Evolutionary conservation across 2,797 vertebrate genomes (phyloP).

Genomic region (Pempheris klunzingeri): DNA sequence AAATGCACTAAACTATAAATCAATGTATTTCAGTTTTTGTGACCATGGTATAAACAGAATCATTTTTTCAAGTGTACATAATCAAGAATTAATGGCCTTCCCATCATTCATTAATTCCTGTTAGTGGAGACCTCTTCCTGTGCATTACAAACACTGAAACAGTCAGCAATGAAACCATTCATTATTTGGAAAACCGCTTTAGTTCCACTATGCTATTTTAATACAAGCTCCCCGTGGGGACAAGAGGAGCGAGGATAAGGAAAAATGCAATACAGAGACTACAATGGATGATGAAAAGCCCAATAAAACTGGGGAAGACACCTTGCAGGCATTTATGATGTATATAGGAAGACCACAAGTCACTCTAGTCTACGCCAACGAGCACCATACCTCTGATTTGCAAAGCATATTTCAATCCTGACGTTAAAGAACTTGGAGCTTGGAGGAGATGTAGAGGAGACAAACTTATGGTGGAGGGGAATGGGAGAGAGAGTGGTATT

Average conservation of each 20-base stretch:
- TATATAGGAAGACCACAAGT: constrained; percentile 38
- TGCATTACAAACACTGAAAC: constrained; percentile 15
- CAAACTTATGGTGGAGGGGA: too few species aligned
- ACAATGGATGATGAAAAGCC: constrained; percentile 38
- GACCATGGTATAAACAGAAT: too few species aligned
- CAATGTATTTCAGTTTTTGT: too few species aligned
- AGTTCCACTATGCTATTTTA: constrained; percentile 23
- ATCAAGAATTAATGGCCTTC: too few species aligned
- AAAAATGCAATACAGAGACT: constrained; percentile 4
- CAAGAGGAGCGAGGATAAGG: neutral
- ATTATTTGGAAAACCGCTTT: constrained; percentile 9
- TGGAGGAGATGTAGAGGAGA: neutral
- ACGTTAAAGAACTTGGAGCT: too few species aligned
- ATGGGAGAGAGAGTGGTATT: neutral
- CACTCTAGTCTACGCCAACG: neutral
- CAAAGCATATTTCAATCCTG: constrained; percentile 6
- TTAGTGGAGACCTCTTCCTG: too few species aligned
- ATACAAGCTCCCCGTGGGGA: constrained; percentile 5
- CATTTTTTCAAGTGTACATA: too few species aligned
- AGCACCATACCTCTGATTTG: constrained; percentile 21
- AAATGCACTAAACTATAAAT: too few species aligned
- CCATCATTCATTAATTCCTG: too few species aligned
- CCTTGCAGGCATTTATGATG: constrained; percentile 44
- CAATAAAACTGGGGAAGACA: constrained; percentile 18
- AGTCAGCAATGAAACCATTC: constrained; percentile 3